These are phyloP conservation scores for Cephalopterus ornatus DNA, from an alignment of 2,113 vertebrate species.

Conservation along the genomic window DNA sequence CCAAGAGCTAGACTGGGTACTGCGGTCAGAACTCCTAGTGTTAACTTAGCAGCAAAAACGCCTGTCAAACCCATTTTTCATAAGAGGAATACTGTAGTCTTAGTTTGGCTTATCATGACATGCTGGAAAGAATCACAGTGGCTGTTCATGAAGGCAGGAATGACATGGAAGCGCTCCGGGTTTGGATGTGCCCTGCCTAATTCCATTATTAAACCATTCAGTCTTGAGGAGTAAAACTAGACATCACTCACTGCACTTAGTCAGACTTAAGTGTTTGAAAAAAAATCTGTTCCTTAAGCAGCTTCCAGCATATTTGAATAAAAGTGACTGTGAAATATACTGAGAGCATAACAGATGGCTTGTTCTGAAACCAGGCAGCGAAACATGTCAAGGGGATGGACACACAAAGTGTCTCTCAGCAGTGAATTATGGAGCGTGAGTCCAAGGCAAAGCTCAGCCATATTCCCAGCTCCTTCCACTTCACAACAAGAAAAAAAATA, in stretches of 20 bases:
- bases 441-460: not conserved
- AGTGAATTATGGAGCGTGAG: not conserved
- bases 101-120: not conserved
- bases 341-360: slow-evolving; percentile 8
- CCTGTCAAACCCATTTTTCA: not conserved
- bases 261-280: not conserved
- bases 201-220: not conserved
- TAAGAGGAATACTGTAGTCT: not conserved
- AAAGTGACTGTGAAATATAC: slow-evolving; percentile 4
- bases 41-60: not conserved
- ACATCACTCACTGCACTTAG: not conserved
- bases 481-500: not conserved
- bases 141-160: not conserved
- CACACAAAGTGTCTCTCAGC: not conserved
- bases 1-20: not conserved
- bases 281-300: slow-evolving; percentile 12
- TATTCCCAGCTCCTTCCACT: not conserved
- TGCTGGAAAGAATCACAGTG: not conserved
- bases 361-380: not conserved
- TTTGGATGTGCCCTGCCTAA: not conserved
- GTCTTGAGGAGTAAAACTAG: not conserved
- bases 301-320: slow-evolving; percentile 8
- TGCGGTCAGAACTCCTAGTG: not conserved
- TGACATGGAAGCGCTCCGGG: accelerated
- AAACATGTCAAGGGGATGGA: not conserved